Evolutionary conservation across 2,888 invertebrate species (phyloP).

Genomic region (Trisateles emortualis): DNA sequence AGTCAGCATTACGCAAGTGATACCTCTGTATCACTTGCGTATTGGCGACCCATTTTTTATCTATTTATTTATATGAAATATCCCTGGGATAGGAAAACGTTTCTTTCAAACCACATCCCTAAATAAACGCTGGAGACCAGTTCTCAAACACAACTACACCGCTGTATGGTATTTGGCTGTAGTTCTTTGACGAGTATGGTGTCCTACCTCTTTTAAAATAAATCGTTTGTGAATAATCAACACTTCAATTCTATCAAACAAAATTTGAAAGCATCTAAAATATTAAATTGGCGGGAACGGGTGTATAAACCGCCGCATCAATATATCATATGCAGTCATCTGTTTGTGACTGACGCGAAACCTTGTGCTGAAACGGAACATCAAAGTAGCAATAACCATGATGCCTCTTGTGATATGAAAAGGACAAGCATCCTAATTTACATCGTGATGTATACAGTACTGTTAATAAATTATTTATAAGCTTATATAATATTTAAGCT

Average conservation of each 20-base stretch:
- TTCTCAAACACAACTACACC: no score
- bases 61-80: no score
- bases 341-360: conserved; percentile 15
- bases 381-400: conserved; percentile 36
- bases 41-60: no score
- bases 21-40: no score
- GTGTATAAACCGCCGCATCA: neutral
- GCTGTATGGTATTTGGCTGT: no score
- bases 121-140: no score
- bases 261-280: neutral
- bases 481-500: neutral
- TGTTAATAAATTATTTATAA: conserved; percentile 32
- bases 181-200: no score
- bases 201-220: no score
- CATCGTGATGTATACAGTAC: conserved; percentile 11
- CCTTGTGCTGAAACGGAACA: conserved; percentile 34
- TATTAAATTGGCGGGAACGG: conserved; percentile 1
- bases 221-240: neutral
- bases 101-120: no score
- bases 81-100: no score
- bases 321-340: conserved; percentile 10
- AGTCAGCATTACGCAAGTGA: no score
- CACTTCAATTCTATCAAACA: neutral
- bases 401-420: conserved; percentile 30
- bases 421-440: conserved; percentile 11